Conservation (phyloP, 2,888 invertebrate genomes). For the Melinopterus prodromus region DNA sequence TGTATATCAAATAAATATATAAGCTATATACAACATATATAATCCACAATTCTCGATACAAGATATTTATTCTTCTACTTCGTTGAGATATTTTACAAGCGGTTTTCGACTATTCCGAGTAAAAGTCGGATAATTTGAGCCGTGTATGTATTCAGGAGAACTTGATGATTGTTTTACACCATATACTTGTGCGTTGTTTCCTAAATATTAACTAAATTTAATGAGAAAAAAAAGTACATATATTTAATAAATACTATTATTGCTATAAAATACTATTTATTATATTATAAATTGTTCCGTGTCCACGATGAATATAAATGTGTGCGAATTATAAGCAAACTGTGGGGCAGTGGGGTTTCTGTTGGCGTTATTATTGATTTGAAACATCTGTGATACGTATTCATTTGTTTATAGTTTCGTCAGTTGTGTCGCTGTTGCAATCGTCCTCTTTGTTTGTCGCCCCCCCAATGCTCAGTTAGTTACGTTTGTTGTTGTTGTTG, state of each 20-base stretch:
- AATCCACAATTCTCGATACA: conserved; percentile 22
- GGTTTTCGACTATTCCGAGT: background rate
- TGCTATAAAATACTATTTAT: background rate
- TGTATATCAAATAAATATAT: conserved; percentile 4
- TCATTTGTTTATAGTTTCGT: conserved; percentile 14
- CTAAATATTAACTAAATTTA: background rate
- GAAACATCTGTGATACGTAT: conserved; percentile 23
- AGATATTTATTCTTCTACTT: conserved; percentile 25
- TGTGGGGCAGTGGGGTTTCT: background rate
- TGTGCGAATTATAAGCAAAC: background rate
- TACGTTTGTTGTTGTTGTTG: background rate
- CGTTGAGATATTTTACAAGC: conserved; percentile 11
- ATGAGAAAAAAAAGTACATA: no score
- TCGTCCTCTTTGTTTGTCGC: background rate
- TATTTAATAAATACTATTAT: background rate
- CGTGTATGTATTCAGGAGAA: background rate
- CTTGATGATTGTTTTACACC: background rate
- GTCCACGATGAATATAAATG: background rate
- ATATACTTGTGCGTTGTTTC: background rate
- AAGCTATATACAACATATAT: conserved; percentile 12
- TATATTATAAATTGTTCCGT: background rate
- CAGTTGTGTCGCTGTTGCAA: background rate
- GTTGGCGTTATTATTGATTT: background rate
- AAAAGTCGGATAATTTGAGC: background rate
- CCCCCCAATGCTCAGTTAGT: background rate